Percentiles rank a stretch among this genome's conserved stretches.
phyloP scores from a whole-genome alignment of 2,797 vertebrate species.

The Tadarida brasiliensis region DNA sequence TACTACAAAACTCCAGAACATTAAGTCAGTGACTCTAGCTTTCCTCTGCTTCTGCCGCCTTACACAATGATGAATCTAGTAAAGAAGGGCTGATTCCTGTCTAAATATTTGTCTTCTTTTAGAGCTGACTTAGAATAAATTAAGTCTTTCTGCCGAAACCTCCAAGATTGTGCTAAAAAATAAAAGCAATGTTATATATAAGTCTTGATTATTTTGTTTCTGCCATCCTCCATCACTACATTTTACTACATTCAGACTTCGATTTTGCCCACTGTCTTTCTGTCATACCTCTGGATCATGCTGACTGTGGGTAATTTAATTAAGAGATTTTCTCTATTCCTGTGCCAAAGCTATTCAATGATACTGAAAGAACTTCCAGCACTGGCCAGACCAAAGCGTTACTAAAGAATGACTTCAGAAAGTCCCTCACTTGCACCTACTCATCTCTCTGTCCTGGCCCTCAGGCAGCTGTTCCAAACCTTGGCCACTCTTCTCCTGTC shows the following conservation, averaged over 20 bases:
- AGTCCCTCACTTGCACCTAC: background rate
- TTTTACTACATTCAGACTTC: background rate
- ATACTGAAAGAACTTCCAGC: background rate
- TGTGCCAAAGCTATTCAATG: background rate
- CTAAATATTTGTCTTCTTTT: conserved; percentile 79
- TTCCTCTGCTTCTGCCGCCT: conserved; percentile 1
- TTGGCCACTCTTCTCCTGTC: background rate
- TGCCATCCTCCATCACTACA: background rate
- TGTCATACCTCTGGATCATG: background rate
- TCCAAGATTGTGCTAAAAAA: conserved; percentile 24
- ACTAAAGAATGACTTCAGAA: background rate
- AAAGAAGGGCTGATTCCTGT: conserved; percentile 70
- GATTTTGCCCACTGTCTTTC: background rate
- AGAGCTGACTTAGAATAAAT: conserved; percentile 73
- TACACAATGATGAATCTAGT: conserved; percentile 56
- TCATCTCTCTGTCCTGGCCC: background rate
- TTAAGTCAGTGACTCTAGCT: conserved; percentile 46
- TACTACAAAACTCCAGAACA: conserved; percentile 65
- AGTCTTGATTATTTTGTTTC: background rate
- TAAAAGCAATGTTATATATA: background rate
- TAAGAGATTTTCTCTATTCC: background rate
- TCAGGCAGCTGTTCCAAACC: background rate
- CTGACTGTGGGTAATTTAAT: background rate
- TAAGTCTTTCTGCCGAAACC: conserved; percentile 63
- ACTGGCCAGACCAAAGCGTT: background rate